Evolutionary conservation across 1,140 invertebrate species (phyloP), one percentile per base, ranked within the genome.

Genomic region (Nixonia krombeini): DNA sequence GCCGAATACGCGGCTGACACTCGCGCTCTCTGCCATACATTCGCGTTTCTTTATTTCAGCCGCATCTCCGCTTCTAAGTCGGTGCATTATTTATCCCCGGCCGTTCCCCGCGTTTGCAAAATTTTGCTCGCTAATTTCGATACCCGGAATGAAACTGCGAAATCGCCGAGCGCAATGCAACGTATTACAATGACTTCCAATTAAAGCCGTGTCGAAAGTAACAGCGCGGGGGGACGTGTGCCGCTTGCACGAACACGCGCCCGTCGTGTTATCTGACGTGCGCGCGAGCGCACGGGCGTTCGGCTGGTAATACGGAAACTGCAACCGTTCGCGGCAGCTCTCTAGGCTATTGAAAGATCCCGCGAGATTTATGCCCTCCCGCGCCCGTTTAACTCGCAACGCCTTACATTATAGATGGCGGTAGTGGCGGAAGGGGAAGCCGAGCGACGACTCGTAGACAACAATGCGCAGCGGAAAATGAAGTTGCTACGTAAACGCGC

Each of bases 371-470:
- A 83, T 80, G 70, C 67, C 57, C 61, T 69, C 59, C 52, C 51
- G 65, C 29, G 68, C 65, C 53, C 76, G 74, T 80, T 78, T 78
- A 71, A 66, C 72, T 79, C 75, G 78, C 78, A 81, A 76, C 75
- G 70, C 76, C 73, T 80, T 81, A 77, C 80, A 81, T 82, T 73
- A 72, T 75, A 78, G 73, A 80, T 78, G 72, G 66, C 65, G 73
- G 75, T 74, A 68, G 70, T 71, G 52, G 65, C 57, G 71, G 67
- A 72, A 68, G 72, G 72, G 64, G 53, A 46, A 17, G 13, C 25
- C 40, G 38, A 49, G 44, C 44, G 46, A 33, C 59, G 55, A 23
- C 42, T 42, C 47, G 74, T 68, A 67, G 70, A 73, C 64, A 71
- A 75, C 70, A 70, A 70, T 59, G 51, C 62, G 38, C 46, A 37